These are phyloP conservation scores for Stichodactyla mertensii DNA, from an alignment of 64 coral and sea anemone genomes.

Conservation along the genomic window DNA sequence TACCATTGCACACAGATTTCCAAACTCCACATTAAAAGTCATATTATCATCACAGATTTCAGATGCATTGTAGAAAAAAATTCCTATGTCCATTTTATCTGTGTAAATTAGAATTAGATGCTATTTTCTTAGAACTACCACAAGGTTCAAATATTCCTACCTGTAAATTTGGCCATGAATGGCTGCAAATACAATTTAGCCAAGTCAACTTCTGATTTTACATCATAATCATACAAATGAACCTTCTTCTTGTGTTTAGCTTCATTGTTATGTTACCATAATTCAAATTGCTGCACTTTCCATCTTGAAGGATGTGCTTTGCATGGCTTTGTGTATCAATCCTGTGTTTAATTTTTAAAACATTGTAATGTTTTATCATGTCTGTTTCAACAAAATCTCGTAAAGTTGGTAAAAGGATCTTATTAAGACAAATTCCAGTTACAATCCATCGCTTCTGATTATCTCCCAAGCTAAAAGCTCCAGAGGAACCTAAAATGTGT, in stretches of 20 bases:
- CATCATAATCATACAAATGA: conserved; percentile 27
- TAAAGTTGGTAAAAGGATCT: conserved; percentile 41
- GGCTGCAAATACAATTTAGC: conserved; percentile 50
- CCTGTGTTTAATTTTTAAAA: not conserved
- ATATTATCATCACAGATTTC: too few species aligned
- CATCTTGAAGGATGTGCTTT: conserved; percentile 19
- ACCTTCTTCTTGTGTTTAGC: conserved; percentile 23
- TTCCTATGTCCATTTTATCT: too few species aligned
- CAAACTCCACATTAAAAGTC: too few species aligned
- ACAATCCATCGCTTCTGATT: conserved; percentile 65
- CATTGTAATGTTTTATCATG: conserved; percentile 26
- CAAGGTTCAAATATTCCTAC: not conserved
- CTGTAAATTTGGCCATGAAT: conserved; percentile 45
- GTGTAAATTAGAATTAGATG: too few species aligned
- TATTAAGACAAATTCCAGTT: conserved; percentile 55
- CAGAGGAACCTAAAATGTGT: not conserved
- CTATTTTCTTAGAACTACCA: too few species aligned
- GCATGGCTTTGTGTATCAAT: conserved; percentile 38
- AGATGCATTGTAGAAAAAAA: too few species aligned
- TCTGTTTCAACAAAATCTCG: conserved; percentile 26
- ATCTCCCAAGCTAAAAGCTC: not conserved
- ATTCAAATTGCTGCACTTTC: conserved; percentile 17
- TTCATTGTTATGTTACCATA: conserved; percentile 65
- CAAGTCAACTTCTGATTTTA: conserved; percentile 23
- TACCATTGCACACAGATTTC: too few species aligned